Evolutionary conservation across 2,888 invertebrate genomes (phyloP).

Genomic region (Trichopria drosophilae): DNA sequence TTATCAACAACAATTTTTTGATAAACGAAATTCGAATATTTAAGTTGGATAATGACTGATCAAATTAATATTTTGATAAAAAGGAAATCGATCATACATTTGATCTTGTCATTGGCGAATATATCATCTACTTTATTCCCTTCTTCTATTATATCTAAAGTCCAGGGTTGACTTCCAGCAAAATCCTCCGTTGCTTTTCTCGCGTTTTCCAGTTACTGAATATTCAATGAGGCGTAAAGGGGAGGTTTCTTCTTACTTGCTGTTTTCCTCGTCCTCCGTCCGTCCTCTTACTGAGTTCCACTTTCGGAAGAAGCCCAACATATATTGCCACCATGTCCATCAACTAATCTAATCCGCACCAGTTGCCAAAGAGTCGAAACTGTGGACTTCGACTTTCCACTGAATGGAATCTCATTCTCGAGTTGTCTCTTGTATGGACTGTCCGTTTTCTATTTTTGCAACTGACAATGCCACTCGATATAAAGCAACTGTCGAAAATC

Average conservation of each 20-base stretch:
- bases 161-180: conserved; percentile 39
- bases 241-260: conserved; percentile 38
- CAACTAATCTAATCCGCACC: no score
- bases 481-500: no score
- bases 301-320: conserved; percentile 33
- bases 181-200: conserved; percentile 46
- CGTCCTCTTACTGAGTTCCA: conserved; percentile 8
- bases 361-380: no score
- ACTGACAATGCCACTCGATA: no score
- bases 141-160: conserved; percentile 24
- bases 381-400: no score
- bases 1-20: no score
- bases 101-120: conserved; percentile 41
- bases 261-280: conserved; percentile 2
- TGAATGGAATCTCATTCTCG: conserved; percentile 3
- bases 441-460: no score
- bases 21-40: no score
- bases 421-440: no score
- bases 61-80: no score
- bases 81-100: no score
- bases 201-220: conserved; percentile 46
- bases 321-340: conserved; percentile 43
- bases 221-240: conserved; percentile 52
- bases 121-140: conserved; percentile 33
- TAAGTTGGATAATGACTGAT: no score